A percentile compares a stretch with the other conserved stretches of the same genome.
phyloP scores from a whole-genome alignment of 23 tunicate species.

The Trididemnum clinides region DNA sequence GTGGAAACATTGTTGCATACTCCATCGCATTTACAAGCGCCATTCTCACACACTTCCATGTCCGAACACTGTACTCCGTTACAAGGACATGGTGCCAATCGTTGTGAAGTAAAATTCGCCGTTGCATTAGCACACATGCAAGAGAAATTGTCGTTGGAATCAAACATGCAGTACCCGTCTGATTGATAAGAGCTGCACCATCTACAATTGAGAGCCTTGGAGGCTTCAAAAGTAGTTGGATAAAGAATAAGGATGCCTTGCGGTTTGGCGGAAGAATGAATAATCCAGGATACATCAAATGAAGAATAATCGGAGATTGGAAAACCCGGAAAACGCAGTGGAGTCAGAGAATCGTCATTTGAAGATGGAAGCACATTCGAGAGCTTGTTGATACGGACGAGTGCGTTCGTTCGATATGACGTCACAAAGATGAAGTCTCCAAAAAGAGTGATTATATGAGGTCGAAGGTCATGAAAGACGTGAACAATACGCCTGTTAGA shows the following conservation, averaged over 20 bases:
- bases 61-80: neutral
- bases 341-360: neutral
- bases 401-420: constrained; percentile 24
- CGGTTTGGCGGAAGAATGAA: neutral
- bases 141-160: neutral
- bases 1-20: neutral
- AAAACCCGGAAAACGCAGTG: neutral
- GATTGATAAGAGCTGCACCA: neutral
- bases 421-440: constrained; percentile 78
- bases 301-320: neutral
- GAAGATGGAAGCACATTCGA: constrained; percentile 33
- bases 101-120: neutral
- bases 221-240: neutral
- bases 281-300: neutral
- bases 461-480: constrained; percentile 30
- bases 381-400: constrained; percentile 65
- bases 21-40: neutral
- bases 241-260: neutral
- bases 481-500: neutral
- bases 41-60: neutral
- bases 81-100: neutral
- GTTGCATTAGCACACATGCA: neutral
- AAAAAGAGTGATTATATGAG: constrained; percentile 39
- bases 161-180: neutral
- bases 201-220: neutral